These are phyloP conservation scores for Drosophila sucinea DNA, from an alignment of 1,140 invertebrate species.

Conservation along the genomic window DNA sequence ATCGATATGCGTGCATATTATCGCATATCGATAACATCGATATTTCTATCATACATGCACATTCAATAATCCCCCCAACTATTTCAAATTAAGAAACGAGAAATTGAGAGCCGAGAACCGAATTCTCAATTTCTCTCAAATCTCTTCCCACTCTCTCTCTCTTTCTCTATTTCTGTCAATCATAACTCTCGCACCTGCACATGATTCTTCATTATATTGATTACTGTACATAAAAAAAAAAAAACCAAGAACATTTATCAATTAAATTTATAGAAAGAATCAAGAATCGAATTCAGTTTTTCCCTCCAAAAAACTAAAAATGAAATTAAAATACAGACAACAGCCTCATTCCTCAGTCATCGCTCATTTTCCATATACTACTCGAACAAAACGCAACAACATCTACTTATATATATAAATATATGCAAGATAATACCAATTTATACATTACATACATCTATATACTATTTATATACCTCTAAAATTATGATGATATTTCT, in stretches of 20 bases:
- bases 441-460: constrained; percentile 31
- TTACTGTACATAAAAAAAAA: constrained; percentile 1
- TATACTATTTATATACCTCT: constrained; percentile 48
- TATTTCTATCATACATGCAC: not conserved
- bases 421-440: constrained; percentile 18
- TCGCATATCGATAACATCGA: not conserved
- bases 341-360: constrained; percentile 11
- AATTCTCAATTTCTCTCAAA: not conserved
- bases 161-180: not conserved
- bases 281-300: not conserved
- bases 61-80: not conserved
- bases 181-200: constrained; percentile 1
- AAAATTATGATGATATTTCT: constrained; percentile 54
- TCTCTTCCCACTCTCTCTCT: not conserved
- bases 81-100: no score
- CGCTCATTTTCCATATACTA: constrained; percentile 12
- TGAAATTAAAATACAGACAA: not conserved
- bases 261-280: not conserved
- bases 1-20: not conserved
- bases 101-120: not conserved
- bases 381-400: constrained; percentile 9
- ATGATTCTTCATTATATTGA: not conserved
- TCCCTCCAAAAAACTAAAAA: not conserved
- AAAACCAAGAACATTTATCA: not conserved
- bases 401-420: constrained; percentile 1